A percentile compares a stretch with the other conserved stretches of the same genome.
phyloP scores from a whole-genome alignment of 2,113 vertebrate species.

The Numida meleagris region DNA sequence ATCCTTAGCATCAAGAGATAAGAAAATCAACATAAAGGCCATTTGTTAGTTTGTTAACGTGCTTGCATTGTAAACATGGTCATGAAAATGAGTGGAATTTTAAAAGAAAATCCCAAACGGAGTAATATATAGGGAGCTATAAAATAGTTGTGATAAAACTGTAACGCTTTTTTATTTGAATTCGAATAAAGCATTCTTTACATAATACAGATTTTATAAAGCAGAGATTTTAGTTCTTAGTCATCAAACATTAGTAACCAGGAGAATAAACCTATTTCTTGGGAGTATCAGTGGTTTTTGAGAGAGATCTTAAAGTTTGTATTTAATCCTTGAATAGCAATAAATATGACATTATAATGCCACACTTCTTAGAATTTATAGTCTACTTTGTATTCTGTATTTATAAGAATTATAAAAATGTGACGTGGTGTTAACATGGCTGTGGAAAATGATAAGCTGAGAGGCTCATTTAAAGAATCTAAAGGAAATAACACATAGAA shows the following conservation, averaged over 20 bases:
- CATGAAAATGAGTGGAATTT: neutral
- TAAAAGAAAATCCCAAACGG: neutral
- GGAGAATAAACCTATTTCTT: neutral
- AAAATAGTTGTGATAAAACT: neutral
- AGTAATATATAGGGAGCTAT: neutral
- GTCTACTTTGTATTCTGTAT: neutral
- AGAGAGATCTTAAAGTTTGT: neutral
- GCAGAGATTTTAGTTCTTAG: neutral
- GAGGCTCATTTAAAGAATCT: neutral
- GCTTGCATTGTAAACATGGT: fast-evolving
- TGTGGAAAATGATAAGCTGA: neutral
- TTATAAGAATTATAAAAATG: neutral
- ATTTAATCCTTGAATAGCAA: neutral
- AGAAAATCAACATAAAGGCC: neutral
- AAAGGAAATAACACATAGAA: neutral
- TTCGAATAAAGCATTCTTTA: neutral
- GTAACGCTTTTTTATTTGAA: neutral
- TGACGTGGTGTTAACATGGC: neutral
- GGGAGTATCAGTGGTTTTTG: neutral
- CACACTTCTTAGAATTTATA: neutral
- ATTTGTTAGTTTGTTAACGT: neutral
- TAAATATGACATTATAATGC: neutral
- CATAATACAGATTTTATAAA: neutral
- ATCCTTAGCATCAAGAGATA: neutral
- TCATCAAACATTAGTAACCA: neutral